These are phyloP conservation scores for Tragopan temminckii DNA, from an alignment of 2,797 vertebrate species.

Conservation along the genomic window DNA sequence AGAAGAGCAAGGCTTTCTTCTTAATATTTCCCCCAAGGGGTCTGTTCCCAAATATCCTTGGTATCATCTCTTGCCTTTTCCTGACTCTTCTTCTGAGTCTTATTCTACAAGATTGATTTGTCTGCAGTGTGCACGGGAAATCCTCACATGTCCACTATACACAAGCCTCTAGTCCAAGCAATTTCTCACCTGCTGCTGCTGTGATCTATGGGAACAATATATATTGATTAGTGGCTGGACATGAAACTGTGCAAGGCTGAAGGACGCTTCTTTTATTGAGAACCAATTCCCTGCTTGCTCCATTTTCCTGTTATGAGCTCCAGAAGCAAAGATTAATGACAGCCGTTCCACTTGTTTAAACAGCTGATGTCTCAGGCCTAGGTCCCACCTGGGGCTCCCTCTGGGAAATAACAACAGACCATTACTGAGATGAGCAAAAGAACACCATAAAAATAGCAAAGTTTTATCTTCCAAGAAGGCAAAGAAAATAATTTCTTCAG, in stretches of 20 bases:
- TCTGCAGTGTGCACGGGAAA: constrained; percentile 37
- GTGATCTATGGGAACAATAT: constrained; percentile 72
- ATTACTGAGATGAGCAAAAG: constrained; percentile 47
- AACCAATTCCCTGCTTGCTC: constrained; percentile 70
- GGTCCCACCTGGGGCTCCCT: constrained; percentile 68
- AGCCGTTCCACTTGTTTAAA: constrained; percentile 71
- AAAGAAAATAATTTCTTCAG: constrained; percentile 46
- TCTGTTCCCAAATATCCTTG: not conserved
- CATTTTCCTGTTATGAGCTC: constrained; percentile 72
- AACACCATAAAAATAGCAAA: not conserved
- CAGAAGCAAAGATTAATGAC: constrained; percentile 74
- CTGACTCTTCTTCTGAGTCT: constrained; percentile 11
- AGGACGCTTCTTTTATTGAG: constrained; percentile 70
- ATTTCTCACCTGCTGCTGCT: constrained; percentile 53
- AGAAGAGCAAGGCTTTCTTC: not conserved
- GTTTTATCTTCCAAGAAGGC: constrained; percentile 27
- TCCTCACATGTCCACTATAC: constrained; percentile 36
- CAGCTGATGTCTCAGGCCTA: constrained; percentile 69
- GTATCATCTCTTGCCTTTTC: not conserved
- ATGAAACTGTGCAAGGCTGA: constrained; percentile 67
- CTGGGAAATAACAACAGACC: constrained; percentile 64
- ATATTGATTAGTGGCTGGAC: constrained; percentile 74
- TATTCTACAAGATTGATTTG: constrained; percentile 61
- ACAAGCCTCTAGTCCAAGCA: constrained; percentile 28
- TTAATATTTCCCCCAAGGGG: not conserved